A percentile compares a stretch with the other conserved stretches of the same genome.
Conservation (phyloP, 2,888 invertebrate genomes). For the Lasioglossum morio region DNA sequence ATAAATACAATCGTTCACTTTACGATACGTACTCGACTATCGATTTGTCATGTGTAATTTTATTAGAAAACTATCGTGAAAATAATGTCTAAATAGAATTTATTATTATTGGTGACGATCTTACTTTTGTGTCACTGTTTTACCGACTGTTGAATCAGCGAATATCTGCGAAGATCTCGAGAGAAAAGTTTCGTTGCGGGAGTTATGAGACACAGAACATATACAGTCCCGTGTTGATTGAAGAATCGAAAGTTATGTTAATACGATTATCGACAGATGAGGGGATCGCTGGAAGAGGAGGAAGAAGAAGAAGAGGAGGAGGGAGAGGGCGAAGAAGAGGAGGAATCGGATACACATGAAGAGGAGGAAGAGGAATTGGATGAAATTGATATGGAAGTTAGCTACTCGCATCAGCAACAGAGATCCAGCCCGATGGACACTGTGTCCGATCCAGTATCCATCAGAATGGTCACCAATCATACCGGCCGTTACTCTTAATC, state of each 20-base stretch:
- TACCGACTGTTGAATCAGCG: conserved; percentile 32
- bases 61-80: fast-evolving
- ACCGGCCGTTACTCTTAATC: conserved; percentile 75
- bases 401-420: conserved; percentile 82
- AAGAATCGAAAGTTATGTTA: not conserved
- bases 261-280: conserved; percentile 47
- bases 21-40: not conserved
- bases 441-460: conserved; percentile 81
- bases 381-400: conserved; percentile 84
- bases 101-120: not conserved
- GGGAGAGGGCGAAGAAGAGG: conserved; percentile 83
- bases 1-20: not conserved
- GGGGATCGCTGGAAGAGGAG: conserved; percentile 67
- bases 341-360: conserved; percentile 83
- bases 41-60: not conserved
- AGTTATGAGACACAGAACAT: conserved; percentile 13
- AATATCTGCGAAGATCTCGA: not conserved
- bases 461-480: conserved; percentile 81
- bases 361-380: conserved; percentile 84
- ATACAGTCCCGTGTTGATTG: not conserved
- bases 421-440: conserved; percentile 82
- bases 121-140: not conserved
- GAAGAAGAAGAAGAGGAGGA: conserved; percentile 82
- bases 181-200: not conserved
- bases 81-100: not conserved